Evolutionary conservation across 2,888 invertebrate species (phyloP), one percentile per base, ranked within the genome.

Genomic region (Itoplectis maculator): DNA sequence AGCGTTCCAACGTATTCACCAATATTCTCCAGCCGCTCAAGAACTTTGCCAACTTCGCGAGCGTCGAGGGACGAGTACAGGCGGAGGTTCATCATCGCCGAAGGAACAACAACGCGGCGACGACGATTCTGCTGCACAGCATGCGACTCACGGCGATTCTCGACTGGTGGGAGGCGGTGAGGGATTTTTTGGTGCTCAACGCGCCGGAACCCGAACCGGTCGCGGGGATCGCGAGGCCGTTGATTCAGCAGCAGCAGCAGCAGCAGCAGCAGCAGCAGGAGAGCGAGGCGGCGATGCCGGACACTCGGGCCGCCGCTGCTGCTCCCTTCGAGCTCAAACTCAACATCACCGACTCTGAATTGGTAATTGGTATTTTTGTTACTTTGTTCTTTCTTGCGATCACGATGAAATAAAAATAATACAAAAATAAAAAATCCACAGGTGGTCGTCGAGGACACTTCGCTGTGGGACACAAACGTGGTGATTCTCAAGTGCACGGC

Each of bases 311-410:
- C 82, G 82, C n/a, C n/a, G n/a, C n/a, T n/a, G n/a, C n/a, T n/a
- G n/a, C 91, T 11, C 95, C 95, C 0, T 94, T 96, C 92, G 98
- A 99, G 93, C 94, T 99, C 45, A 98, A 98, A 92, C 94, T 99
- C 75, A 99, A 99, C 93, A 96, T 99, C 35, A 98, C 98, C 0
- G 98, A 99, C 93, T 99, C 98, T 3, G 99, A 99, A 93, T 94
- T 99, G 78, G 98, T 99, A 5, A 29, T 2, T 29, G 5, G 29
- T 29, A 29, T 29, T 29, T 29, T 5, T 2, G 5, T 29, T 29
- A 5, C 29, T 3, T 3, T 29, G 2, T 29, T 29, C 5, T 29
- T 29, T 29, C 5, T 29, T 5, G 29, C 2, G 29, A 29, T 29
- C 5, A 29, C 29, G 2, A 29, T 3, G 5, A 29, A 29, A 29